phyloP scores from a whole-genome alignment of 2,888 invertebrate species.

The Oxytorus armatus region DNA sequence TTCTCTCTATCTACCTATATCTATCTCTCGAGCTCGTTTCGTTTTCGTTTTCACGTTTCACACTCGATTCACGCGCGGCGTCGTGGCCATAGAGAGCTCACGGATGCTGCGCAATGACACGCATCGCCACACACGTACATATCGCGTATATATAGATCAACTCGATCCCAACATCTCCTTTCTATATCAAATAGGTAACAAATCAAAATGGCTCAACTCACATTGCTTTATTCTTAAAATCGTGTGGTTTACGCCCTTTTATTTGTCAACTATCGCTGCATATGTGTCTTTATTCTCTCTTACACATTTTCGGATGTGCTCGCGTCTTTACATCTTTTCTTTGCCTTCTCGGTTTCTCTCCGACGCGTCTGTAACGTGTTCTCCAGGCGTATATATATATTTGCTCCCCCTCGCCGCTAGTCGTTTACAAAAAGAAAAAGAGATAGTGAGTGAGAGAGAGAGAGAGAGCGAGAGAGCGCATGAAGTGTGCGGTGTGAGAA shows the following conservation, averaged over 20 bases:
- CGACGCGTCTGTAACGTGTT: slow-evolving; percentile 38
- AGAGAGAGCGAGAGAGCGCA: not conserved
- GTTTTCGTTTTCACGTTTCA: slow-evolving; percentile 52
- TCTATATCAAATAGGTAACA: not conserved
- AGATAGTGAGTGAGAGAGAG: not conserved
- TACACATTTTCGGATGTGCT: slow-evolving; percentile 33
- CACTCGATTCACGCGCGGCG: slow-evolving; percentile 58
- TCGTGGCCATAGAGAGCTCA: slow-evolving; percentile 64
- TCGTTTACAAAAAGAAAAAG: not conserved
- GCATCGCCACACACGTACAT: slow-evolving; percentile 71
- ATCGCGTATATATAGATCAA: slow-evolving; percentile 10
- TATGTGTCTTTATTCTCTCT: not conserved
- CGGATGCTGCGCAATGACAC: slow-evolving; percentile 73
- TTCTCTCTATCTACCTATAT: not conserved
- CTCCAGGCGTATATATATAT: not conserved
- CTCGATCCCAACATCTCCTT: slow-evolving; percentile 41
- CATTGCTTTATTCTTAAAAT: not conserved
- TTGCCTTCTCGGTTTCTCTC: slow-evolving; percentile 42
- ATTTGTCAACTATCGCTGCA: not conserved
- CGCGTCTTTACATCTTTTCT: slow-evolving; percentile 33
- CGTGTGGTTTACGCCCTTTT: not conserved
- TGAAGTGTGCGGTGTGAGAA: slow-evolving; percentile 38
- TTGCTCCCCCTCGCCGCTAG: no score
- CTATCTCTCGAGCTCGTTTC: slow-evolving; percentile 11
- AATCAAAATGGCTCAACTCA: not conserved